Base-by-base conservation (phyloP, 2,888 invertebrate species). In the Sabatieria punctata region DNA sequence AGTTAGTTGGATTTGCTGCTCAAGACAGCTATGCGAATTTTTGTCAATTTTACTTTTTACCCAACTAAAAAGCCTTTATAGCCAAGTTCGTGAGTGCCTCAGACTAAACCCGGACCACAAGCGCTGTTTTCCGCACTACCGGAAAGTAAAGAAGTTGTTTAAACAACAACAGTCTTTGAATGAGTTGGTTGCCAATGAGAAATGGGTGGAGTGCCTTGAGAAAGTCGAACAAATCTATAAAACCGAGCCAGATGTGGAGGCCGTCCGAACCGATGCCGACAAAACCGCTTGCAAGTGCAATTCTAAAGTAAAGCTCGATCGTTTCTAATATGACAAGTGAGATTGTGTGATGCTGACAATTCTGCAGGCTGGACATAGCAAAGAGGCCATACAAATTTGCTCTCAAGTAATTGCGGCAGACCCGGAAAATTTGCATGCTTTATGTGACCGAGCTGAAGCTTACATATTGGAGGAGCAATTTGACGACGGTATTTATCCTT, bases 81-180 rank as follows among this genome's bases (percentile, higher is more conserved):
- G 77, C 69, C 86, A 93, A 69, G 80, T 97, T 53, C 78, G 97
- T 21, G 93, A 97, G 67, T 99, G 97, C 67, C 74, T 99, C 19
- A 89, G 85, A 65, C 72, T 93, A 37, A 95, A 99, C 68, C 93
- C 93, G 0, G 97, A 99, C 59, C 91, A 99, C 71, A 86, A 88
- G 70, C 75, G 80, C 58, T 97, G 95, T 68, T 89, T 89, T 69
- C 79, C 83, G 21, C 80, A 89, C 61, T 97, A 99, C 72, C 97
- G 95, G 68, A 85, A 83, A 65, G 73, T 95, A 27, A 89, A 89
- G 66, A 89, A 91, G 65, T 75, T 97, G 15, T 85, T 83, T 19
- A 65, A 63, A 27, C 38, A 38, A 21, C 19, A 38, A 8, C 38
- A 38, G 22, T 6, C 38, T 6, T 8, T 53, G 38, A 13, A 21